Percentiles rank a stretch among this genome's conserved stretches.
Conservation (phyloP, 2,888 invertebrate genomes). For the Polydesmus complanatus region DNA sequence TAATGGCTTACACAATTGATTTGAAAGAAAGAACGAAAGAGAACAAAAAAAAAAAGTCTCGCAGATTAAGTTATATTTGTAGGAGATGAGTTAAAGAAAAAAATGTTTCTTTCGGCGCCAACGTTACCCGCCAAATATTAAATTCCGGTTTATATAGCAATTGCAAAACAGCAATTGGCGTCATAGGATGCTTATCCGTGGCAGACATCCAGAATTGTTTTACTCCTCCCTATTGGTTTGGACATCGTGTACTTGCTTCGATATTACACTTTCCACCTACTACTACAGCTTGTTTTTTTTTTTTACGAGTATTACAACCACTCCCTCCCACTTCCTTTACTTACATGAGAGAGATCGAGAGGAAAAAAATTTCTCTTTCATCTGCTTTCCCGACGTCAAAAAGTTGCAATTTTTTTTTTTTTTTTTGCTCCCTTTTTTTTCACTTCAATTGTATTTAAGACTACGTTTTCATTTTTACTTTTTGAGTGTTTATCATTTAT, state of each 20-base stretch:
- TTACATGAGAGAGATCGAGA: too few relatives aligned
- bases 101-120: background rate
- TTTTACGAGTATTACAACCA: too few relatives aligned
- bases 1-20: background rate
- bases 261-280: background rate
- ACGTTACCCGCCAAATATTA: background rate
- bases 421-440: too few relatives aligned
- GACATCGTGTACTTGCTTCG: background rate
- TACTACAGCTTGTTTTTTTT: background rate
- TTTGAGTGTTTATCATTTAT: too few relatives aligned
- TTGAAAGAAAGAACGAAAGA: too few relatives aligned
- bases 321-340: too few relatives aligned
- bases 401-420: too few relatives aligned
- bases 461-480: too few relatives aligned
- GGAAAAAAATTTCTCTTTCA: too few relatives aligned
- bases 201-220: background rate
- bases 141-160: background rate
- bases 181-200: background rate
- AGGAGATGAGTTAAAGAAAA: background rate
- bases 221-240: background rate
- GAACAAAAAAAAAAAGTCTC: too few relatives aligned
- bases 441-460: too few relatives aligned
- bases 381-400: too few relatives aligned
- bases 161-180: background rate
- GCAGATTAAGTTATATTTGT: background rate